These are phyloP conservation scores for Poeciliopsis infans DNA, from an alignment of 2,797 vertebrate genomes.

Conservation along the genomic window DNA sequence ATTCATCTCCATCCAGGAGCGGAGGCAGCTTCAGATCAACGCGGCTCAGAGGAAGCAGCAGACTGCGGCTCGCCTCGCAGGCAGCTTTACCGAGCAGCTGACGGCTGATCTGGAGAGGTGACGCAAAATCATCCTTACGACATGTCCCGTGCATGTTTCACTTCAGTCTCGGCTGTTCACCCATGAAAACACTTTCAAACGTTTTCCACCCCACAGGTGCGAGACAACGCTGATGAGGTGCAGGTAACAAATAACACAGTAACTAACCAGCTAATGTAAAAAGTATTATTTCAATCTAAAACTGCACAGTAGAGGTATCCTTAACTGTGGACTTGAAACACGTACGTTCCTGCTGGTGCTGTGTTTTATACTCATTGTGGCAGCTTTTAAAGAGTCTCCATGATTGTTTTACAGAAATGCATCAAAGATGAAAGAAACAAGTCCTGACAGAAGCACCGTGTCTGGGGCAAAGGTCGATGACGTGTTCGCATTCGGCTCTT, in stretches of 20 bases:
- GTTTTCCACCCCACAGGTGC: constrained; percentile 72
- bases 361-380: constrained; percentile 6
- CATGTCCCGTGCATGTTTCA: neutral
- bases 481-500: neutral
- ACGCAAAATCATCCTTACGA: neutral
- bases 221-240: constrained; percentile 74
- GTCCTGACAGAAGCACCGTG: constrained; percentile 48
- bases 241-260: constrained; percentile 42
- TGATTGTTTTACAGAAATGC: constrained; percentile 66
- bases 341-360: neutral
- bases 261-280: constrained; percentile 56
- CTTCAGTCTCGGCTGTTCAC: neutral
- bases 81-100: constrained; percentile 78
- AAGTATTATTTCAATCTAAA: constrained; percentile 40
- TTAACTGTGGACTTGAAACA: constrained; percentile 4
- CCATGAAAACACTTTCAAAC: constrained; percentile 17
- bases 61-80: constrained; percentile 71
- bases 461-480: constrained; percentile 64
- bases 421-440: constrained; percentile 54
- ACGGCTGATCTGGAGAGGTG: constrained; percentile 80
- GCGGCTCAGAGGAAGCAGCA: constrained; percentile 79
- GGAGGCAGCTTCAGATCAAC: constrained; percentile 74
- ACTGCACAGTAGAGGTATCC: constrained; percentile 19
- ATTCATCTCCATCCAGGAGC: constrained; percentile 45
- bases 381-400: neutral